phyloP scores from a whole-genome alignment of 2,888 invertebrate genomes.

The Lasioglossum leucozonium region DNA sequence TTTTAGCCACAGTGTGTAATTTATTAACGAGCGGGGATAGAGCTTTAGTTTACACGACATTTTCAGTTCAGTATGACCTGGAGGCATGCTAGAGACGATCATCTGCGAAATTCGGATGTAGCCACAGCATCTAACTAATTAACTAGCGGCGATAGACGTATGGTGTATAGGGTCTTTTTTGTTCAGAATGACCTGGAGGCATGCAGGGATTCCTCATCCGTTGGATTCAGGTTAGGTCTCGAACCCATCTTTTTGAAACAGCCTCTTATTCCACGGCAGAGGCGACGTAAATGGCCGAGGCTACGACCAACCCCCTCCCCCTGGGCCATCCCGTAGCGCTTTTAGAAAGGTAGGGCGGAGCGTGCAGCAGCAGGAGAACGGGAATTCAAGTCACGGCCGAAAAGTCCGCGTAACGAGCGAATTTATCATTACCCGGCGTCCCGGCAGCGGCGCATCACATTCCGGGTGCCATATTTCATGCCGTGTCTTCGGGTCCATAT shows the following conservation, averaged over 20 bases:
- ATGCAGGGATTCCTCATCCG: neutral
- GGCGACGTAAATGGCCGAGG: neutral
- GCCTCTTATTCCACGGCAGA: neutral
- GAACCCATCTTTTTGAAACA: neutral
- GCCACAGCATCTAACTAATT: neutral
- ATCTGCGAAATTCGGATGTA: neutral
- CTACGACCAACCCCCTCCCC: neutral
- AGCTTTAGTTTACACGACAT: neutral
- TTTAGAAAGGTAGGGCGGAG: neutral
- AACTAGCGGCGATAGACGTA: neutral
- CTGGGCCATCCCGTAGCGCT: neutral
- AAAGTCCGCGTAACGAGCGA: slow-evolving; percentile 32
- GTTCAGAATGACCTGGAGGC: neutral
- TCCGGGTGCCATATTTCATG: slow-evolving; percentile 17
- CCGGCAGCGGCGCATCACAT: slow-evolving; percentile 6
- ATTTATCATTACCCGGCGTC: slow-evolving; percentile 32
- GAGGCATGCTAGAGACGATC: neutral
- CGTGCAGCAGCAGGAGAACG: neutral
- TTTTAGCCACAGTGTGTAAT: neutral
- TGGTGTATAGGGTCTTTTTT: neutral
- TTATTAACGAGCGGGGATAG: neutral
- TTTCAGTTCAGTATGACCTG: neutral
- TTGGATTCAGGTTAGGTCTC: neutral
- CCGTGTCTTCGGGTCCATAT: slow-evolving; percentile 6
- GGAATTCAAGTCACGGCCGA: slow-evolving; percentile 36